phyloP scores from a whole-genome alignment of 2,888 invertebrate species.

The Plebejus melissa region DNA sequence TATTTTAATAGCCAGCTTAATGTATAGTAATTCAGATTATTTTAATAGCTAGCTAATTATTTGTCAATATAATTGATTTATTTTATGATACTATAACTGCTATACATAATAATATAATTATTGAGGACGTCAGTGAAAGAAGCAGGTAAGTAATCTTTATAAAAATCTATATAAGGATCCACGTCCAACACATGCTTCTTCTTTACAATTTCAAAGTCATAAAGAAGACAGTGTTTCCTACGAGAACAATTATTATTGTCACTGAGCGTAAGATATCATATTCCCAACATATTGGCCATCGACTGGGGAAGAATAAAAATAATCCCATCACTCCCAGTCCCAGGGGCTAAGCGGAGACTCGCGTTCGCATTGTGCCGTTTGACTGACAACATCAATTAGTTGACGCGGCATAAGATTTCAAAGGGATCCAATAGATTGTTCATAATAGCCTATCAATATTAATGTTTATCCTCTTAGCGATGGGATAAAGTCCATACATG shows the following conservation, averaged over 20 bases:
- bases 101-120: no score
- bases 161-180: no score
- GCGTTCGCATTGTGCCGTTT: constrained; percentile 48
- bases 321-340: constrained; percentile 63
- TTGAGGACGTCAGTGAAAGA: no score
- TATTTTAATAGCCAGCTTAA: background rate
- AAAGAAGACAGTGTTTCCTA: background rate
- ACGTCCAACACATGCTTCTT: no score
- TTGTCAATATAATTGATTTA: background rate
- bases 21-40: background rate
- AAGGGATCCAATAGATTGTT: constrained; percentile 57
- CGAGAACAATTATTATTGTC: background rate
- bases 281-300: constrained; percentile 14
- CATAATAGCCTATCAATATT: constrained; percentile 69
- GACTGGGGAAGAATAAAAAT: constrained; percentile 12
- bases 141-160: no score
- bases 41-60: background rate
- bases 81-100: background rate
- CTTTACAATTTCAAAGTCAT: background rate
- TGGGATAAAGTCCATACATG: constrained; percentile 14
- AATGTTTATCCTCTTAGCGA: constrained; percentile 36
- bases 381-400: constrained; percentile 77
- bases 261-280: background rate
- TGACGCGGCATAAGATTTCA: constrained; percentile 72
- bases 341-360: constrained; percentile 49